A percentile compares a stretch with the other conserved stretches of the same genome.
These are phyloP conservation scores for Zapus hudsonius DNA, from an alignment of 2,113 vertebrate species.

Conservation along the genomic window DNA sequence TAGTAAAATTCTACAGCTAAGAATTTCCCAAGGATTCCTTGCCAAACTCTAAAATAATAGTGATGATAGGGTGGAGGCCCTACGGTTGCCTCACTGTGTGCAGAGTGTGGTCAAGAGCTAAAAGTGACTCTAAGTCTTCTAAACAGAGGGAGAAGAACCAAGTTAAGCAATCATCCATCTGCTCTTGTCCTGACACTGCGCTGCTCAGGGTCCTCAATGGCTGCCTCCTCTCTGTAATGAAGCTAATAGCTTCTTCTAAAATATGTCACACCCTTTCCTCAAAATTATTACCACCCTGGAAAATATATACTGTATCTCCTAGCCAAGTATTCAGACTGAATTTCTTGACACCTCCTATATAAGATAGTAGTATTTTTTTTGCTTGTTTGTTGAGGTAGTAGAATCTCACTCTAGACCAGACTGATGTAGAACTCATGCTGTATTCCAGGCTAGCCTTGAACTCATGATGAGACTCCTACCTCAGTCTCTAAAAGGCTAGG, in stretches of 20 bases:
- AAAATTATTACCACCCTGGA: background rate
- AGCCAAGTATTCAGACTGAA: background rate
- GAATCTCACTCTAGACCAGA: no score
- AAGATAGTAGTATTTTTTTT: background rate
- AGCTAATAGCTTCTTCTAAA: constrained; percentile 23
- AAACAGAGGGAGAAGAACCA: background rate
- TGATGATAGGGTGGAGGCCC: background rate
- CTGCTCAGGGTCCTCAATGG: background rate
- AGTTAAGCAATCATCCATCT: no score
- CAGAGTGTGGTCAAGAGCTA: no score
- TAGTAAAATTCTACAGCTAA: background rate
- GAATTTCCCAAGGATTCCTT: background rate
- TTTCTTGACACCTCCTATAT: constrained; percentile 9
- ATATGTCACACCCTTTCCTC: background rate
- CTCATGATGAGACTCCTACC: no score
- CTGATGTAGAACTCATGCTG: no score
- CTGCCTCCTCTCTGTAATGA: background rate
- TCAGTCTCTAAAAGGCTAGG: no score
- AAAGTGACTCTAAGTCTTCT: background rate
- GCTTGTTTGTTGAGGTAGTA: no score
- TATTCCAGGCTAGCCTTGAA: no score
- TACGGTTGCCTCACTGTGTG: background rate
- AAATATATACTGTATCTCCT: background rate
- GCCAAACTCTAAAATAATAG: constrained; percentile 23
- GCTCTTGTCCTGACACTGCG: background rate